These are phyloP conservation scores for Reinhardtius hippoglossoides DNA, from an alignment of 2,113 vertebrate genomes.

Conservation along the genomic window DNA sequence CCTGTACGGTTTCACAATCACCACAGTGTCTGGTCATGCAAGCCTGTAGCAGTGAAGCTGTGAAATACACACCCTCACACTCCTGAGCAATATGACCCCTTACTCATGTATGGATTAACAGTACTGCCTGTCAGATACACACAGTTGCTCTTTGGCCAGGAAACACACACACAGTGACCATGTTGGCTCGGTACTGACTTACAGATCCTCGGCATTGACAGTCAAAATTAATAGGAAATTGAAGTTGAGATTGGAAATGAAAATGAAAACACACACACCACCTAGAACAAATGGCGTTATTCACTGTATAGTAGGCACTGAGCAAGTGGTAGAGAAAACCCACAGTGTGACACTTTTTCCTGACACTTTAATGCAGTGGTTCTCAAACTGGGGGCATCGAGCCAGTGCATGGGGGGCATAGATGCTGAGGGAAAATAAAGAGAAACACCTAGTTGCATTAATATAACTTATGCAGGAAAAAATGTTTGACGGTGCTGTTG, in stretches of 20 bases:
- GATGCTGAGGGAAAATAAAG: too few species aligned
- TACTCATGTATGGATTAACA: slow-evolving; percentile 62
- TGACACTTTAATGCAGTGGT: slow-evolving; percentile 21
- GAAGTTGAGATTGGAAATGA: slow-evolving; percentile 31
- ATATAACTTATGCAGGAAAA: too few species aligned
- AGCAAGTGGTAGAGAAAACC: slow-evolving; percentile 6
- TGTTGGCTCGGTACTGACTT: slow-evolving; percentile 19
- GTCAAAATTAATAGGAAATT: slow-evolving; percentile 14
- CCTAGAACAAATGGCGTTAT: slow-evolving; percentile 19
- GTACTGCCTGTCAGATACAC: slow-evolving; percentile 59
- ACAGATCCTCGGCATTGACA: slow-evolving; percentile 7
- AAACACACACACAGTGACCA: slow-evolving; percentile 61
- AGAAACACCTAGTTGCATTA: too few species aligned
- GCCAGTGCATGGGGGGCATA: too few species aligned
- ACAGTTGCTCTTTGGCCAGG: slow-evolving; percentile 40
- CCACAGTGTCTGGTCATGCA: too few species aligned
- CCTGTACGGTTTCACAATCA: too few species aligned
- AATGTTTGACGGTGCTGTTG: too few species aligned
- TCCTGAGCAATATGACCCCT: too few species aligned
- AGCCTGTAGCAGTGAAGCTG: too few species aligned
- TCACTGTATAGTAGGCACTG: background rate
- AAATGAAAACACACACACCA: slow-evolving; percentile 26
- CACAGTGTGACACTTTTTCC: background rate
- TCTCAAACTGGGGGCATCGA: too few species aligned
- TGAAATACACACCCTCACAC: too few species aligned